phyloP scores from a whole-genome alignment of 2,113 vertebrate genomes.

The Sinocyclocheilus anshuiensis region DNA sequence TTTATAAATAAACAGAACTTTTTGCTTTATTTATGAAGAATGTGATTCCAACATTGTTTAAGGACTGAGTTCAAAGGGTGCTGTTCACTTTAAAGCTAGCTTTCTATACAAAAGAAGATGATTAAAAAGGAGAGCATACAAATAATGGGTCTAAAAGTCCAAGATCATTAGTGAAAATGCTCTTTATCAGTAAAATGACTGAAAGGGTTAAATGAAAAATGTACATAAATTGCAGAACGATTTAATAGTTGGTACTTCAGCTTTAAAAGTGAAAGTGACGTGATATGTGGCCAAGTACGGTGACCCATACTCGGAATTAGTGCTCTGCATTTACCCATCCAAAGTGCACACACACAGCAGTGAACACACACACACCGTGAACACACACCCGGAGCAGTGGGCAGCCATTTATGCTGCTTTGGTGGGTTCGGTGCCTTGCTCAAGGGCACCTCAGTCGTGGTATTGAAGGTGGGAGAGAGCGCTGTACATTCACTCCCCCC shows the following conservation, averaged over 20 bases:
- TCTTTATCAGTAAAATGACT: background rate
- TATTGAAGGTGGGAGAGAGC: too few species aligned
- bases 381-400: too few species aligned
- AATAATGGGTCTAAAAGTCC: background rate
- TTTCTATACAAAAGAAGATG: background rate
- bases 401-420: too few species aligned
- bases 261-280: too few species aligned
- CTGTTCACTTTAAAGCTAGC: constrained; percentile 2
- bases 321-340: too few species aligned
- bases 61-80: background rate
- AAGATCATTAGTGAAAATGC: background rate
- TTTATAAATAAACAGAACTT: background rate
- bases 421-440: too few species aligned
- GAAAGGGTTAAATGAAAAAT: background rate
- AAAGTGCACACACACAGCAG: too few species aligned
- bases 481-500: too few species aligned
- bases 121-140: background rate
- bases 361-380: too few species aligned
- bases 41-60: background rate
- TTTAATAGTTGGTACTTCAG: background rate
- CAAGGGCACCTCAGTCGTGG: too few species aligned
- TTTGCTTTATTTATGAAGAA: background rate
- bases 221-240: background rate
- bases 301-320: too few species aligned
- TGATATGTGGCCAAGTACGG: too few species aligned